These are phyloP conservation scores for Cabera pusaria DNA, from an alignment of 2,888 invertebrate genomes.

Conservation along the genomic window DNA sequence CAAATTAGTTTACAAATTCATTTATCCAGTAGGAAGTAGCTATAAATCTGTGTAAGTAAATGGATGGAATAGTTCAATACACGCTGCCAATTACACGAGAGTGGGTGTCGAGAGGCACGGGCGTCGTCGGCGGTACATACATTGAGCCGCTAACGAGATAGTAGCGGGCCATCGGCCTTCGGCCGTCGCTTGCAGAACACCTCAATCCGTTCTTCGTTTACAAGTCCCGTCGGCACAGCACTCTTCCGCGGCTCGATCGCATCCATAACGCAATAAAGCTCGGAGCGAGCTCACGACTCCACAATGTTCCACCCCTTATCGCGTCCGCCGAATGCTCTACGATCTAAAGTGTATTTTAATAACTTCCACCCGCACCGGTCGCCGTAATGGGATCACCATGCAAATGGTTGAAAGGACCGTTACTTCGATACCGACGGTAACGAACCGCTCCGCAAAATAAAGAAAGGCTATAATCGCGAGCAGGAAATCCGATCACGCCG, in stretches of 20 bases:
- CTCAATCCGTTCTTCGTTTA: conserved; percentile 68
- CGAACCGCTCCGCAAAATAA: conserved; percentile 71
- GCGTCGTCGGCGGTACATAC: conserved; percentile 47
- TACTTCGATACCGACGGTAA: conserved; percentile 68
- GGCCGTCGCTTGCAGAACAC: conserved; percentile 54
- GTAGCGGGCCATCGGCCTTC: conserved; percentile 45
- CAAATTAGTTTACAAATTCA: too few relatives aligned
- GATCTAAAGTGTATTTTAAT: conserved; percentile 79
- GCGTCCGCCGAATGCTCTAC: conserved; percentile 62
- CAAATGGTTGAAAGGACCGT: conserved; percentile 72
- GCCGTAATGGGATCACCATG: conserved; percentile 74
- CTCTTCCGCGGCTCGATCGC: conserved; percentile 59
- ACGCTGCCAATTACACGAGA: conserved; percentile 3
- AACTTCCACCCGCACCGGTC: conserved; percentile 69
- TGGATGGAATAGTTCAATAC: not conserved
- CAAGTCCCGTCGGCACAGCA: conserved; percentile 42
- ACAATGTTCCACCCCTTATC: conserved; percentile 74
- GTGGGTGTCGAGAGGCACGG: conserved; percentile 14
- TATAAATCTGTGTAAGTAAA: not conserved
- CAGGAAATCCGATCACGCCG: conserved; percentile 72
- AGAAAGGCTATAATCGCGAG: conserved; percentile 73
- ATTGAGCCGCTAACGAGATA: conserved; percentile 64
- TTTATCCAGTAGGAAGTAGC: too few relatives aligned
- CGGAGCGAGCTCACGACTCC: conserved; percentile 72
- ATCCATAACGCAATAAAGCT: conserved; percentile 77